Base-by-base conservation (phyloP, 2,797 vertebrate species). In the Poeciliopsis infans region DNA sequence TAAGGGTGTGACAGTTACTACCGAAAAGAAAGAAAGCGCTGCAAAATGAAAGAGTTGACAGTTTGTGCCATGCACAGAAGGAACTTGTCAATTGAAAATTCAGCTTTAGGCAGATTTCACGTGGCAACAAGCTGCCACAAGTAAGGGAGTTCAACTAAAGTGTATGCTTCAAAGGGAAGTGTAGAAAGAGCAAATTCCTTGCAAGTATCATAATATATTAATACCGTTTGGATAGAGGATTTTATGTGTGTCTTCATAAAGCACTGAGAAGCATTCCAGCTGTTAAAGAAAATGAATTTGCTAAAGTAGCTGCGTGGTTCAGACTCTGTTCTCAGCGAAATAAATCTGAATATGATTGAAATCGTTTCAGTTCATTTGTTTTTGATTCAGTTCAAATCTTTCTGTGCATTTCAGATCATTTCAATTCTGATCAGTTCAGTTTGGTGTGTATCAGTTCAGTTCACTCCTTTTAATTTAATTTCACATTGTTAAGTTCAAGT, bases 71-170 rank as follows among this genome's bases (percentile, higher is more conserved):
- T 45, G 41, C 68, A 46, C n/a, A 13, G 20, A 53, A 61, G 31
- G n/a, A 69, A 69, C 39, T 45, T 69, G 25, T 45, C 66, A 69
- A 69, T n/a, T 69, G 25, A 43, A n/a, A 69, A 45, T n/a, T 45
- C 12, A n/a, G 11, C 12, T 69, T 69, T 25, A 69, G 66, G 66
- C 23, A 41, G 18, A 25, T n/a, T 45, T 45, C 28, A n/a, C 11
- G 2, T 28, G 25, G 41, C 25, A 28, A n/a, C 16, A 16, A 45
- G 25, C 13, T 28, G 28, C 16, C 1, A 45, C 16, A 15, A 28
- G 13, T 28, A 45, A 46, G 13, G 12, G 66, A 70, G 41, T 28
- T 46, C 68, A 70, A 45, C 12, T 70, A 16, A 46, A 70, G 25
- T 70, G 41, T 28, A 28, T 28, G 7, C 43, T n/a, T 28, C 43